Evolutionary conservation across 2,888 invertebrate species (phyloP).

Genomic region (Papilio gigon): DNA sequence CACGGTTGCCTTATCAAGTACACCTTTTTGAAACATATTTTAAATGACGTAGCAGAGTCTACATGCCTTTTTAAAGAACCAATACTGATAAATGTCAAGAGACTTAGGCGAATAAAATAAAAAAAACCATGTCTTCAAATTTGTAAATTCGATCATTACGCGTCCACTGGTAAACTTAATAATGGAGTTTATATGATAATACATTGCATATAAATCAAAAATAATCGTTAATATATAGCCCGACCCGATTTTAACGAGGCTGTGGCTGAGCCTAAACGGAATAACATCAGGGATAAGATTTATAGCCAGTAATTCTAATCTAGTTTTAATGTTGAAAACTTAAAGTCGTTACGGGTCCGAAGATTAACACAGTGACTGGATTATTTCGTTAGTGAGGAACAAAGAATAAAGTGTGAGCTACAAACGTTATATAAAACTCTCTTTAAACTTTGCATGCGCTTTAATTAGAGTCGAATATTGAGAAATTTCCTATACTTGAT

Average conservation of each 20-base stretch:
- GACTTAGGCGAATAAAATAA: too few species aligned
- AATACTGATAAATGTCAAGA: too few species aligned
- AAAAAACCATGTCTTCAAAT: too few species aligned
- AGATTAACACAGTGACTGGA: slow-evolving; percentile 23
- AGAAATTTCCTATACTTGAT: too few species aligned
- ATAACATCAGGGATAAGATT: slow-evolving; percentile 31
- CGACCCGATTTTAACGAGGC: background rate
- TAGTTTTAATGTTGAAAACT: slow-evolving; percentile 23
- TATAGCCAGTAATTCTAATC: slow-evolving; percentile 28
- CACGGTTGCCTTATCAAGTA: too few species aligned
- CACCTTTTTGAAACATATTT: too few species aligned
- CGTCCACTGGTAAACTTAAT: too few species aligned
- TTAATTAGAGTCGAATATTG: too few species aligned
- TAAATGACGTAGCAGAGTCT: too few species aligned
- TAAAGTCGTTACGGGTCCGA: slow-evolving; percentile 10
- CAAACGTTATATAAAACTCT: background rate
- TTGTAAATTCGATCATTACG: too few species aligned
- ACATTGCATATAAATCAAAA: background rate
- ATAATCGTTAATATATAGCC: slow-evolving; percentile 13
- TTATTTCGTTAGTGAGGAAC: slow-evolving; percentile 2
- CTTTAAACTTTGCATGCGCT: background rate
- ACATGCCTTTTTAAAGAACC: too few species aligned
- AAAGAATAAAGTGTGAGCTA: background rate
- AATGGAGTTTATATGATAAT: too few species aligned
- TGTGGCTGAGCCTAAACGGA: background rate